Base-by-base conservation (phyloP, 2,797 vertebrate species). In the Alosa sapidissima region DNA sequence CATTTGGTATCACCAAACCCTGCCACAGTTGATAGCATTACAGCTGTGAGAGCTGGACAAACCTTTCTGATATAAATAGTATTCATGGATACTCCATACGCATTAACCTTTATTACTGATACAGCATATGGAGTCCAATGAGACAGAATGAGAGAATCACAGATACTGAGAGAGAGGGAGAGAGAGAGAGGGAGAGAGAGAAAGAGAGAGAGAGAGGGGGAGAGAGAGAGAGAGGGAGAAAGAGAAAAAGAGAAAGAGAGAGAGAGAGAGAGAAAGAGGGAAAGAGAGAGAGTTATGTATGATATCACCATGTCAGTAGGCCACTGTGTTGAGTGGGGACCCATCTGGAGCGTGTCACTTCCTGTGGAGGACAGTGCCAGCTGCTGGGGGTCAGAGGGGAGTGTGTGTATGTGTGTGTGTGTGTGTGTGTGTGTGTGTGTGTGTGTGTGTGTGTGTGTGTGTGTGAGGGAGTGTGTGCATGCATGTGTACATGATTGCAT, bases 271-370 rank as follows among this genome's bases (percentile, higher is more conserved):
- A 33, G 62, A 33, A 24, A 68, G 24, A 68, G 24, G 1, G 62
- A 28, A 24, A 33, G 24, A 28, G 58, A 28, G 60, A 28, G 5
- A 65, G 60, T 5, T 65, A 1, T 41, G 68, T 75, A 68, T 75
- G 68, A 75, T 75, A 33, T 75, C 68, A 75, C 28, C 11, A 16
- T 72, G 65, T 72, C 65, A 72, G 5, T 33, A 10, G 65, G 65
- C 65, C 65, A 75, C 33, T 16, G 68, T 75, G 68, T 11, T 75
- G 65, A 72, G 65, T 41, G 36, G 68, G 68, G 33, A 3, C 68
- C 68, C 68, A 75, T 75, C 68, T 75, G 68, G 68, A 75, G 33
- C 36, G 33, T 75, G 68, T 45, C 68, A 75, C 68, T 75, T 75
- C 68, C 68, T 75, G 33, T 75, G 68, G 33, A 75, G 68, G 33